These are phyloP conservation scores for Mormyrops attenuatus DNA, from an alignment of 2,797 vertebrate genomes.

Conservation along the genomic window DNA sequence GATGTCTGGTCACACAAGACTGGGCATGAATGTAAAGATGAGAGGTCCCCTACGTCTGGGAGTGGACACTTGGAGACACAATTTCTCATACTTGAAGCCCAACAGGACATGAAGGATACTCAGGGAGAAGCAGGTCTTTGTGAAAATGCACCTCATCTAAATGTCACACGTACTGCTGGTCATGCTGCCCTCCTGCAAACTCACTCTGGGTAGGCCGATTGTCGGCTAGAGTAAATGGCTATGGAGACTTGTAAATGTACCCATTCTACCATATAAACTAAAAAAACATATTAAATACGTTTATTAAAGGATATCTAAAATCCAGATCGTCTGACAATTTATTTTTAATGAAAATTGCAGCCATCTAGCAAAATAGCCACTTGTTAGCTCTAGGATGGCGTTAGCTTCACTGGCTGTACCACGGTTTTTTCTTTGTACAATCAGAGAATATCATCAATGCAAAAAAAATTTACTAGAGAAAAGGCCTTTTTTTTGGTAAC, in stretches of 20 bases:
- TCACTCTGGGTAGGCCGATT: background rate
- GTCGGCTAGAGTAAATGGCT: background rate
- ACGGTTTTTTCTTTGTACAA: no score
- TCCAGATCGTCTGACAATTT: background rate
- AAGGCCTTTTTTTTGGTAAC: background rate
- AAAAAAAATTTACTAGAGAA: background rate
- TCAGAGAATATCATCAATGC: background rate
- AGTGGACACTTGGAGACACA: background rate
- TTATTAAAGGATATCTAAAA: background rate
- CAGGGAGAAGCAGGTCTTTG: background rate
- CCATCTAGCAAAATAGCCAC: background rate
- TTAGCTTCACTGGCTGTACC: no score
- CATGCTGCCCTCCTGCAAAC: background rate
- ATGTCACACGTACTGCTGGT: background rate
- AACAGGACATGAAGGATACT: background rate
- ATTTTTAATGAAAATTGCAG: background rate
- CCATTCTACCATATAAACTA: background rate
- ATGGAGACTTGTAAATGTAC: background rate
- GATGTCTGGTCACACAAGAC: background rate
- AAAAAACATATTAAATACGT: background rate
- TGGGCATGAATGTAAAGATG: slow-evolving; percentile 1
- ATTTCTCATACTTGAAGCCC: background rate
- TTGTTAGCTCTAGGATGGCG: background rate
- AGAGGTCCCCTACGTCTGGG: background rate
- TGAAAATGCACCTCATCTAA: slow-evolving; percentile 4